Conservation (phyloP, 2,113 vertebrate species). For the Macroglossus sobrinus region DNA sequence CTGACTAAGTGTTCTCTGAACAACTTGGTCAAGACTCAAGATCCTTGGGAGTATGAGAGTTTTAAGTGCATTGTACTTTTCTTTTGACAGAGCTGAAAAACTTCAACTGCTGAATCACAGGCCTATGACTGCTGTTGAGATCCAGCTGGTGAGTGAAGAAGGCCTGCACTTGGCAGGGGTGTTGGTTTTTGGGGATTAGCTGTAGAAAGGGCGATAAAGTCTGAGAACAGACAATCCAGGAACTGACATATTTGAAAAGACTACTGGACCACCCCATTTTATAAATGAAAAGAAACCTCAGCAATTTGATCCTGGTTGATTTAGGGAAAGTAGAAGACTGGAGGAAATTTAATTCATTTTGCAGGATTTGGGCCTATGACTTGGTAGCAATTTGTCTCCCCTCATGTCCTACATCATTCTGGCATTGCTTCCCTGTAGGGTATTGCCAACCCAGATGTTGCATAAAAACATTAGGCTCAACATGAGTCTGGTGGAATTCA, state of each 20-base stretch:
- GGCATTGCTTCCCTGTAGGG: not conserved
- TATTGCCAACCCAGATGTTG: constrained; percentile 29
- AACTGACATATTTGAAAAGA: not conserved
- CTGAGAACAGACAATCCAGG: not conserved
- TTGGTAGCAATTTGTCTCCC: not conserved
- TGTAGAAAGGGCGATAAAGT: not conserved
- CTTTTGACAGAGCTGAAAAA: constrained; percentile 92
- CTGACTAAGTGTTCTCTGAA: not conserved
- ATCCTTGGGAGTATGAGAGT: not conserved
- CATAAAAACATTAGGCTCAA: not conserved
- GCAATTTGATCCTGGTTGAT: not conserved
- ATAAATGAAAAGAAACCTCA: not conserved
- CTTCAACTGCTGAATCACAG: constrained; percentile 96
- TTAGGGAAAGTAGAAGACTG: not conserved
- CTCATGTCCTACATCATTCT: not conserved
- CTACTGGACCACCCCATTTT: not conserved
- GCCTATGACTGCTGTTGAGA: constrained; percentile 96
- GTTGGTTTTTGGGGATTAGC: not conserved
- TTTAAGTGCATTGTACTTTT: constrained; percentile 28
- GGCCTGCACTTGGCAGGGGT: not conserved
- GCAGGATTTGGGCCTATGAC: not conserved
- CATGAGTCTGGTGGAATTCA: not conserved
- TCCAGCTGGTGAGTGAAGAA: constrained; percentile 91
- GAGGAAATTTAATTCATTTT: not conserved
- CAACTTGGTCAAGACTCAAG: not conserved